These are phyloP conservation scores for Micrasema longulum DNA, from an alignment of 1,140 invertebrate species.

Conservation along the genomic window DNA sequence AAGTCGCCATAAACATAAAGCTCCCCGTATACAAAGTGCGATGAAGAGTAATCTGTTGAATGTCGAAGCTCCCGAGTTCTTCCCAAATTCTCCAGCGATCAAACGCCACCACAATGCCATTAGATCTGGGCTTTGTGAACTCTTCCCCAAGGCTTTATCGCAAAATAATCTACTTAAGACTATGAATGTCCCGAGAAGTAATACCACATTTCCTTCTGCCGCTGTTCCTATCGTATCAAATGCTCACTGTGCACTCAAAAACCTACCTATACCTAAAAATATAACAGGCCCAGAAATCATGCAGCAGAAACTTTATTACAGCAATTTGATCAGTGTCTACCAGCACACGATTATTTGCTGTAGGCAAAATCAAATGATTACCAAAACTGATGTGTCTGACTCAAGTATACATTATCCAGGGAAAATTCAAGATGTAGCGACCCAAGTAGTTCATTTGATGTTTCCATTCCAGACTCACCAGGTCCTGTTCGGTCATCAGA, in stretches of 20 bases:
- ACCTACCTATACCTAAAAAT: too few species aligned
- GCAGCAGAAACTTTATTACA: too few species aligned
- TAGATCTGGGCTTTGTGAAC: background rate
- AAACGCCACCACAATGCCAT: constrained; percentile 10
- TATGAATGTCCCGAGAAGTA: constrained; percentile 2
- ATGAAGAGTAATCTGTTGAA: constrained; percentile 36
- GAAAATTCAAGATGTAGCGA: too few species aligned
- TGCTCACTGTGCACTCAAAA: too few species aligned
- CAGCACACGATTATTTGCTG: constrained; percentile 16
- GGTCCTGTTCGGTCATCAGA: constrained; percentile 1
- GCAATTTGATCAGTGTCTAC: too few species aligned
- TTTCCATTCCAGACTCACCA: constrained; percentile 2
- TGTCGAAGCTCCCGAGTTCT: constrained; percentile 24
- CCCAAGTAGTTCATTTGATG: background rate
- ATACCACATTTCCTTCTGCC: background rate
- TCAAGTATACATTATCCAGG: too few species aligned
- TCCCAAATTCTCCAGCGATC: constrained; percentile 14
- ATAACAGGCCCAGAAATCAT: too few species aligned
- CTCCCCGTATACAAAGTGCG: constrained; percentile 22
- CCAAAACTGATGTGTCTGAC: too few species aligned
- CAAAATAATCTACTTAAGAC: constrained; percentile 15
- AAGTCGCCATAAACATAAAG: constrained; percentile 31
- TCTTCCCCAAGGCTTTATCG: constrained; percentile 5
- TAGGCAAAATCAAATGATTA: constrained; percentile 19
- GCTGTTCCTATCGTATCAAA: too few species aligned